Conservation (phyloP, 2,113 vertebrate genomes). For the Sciurus niger region DNA sequence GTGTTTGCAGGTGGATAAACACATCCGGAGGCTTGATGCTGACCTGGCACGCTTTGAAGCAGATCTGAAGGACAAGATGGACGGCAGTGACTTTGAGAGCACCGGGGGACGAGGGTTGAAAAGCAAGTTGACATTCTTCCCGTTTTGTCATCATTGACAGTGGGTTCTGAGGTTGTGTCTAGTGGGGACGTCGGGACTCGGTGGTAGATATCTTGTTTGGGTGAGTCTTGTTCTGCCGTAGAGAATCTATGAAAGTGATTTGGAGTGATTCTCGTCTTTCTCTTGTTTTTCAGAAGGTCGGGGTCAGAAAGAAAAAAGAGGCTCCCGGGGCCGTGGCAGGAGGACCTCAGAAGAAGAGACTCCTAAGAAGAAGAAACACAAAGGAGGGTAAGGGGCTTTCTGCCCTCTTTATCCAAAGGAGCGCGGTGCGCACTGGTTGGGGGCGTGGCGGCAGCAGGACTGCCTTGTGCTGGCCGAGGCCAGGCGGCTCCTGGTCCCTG, state of each 20-base stretch:
- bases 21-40: slow-evolving; percentile 97
- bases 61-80: slow-evolving; percentile 98
- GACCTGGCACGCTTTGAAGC: slow-evolving; percentile 98
- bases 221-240: neutral
- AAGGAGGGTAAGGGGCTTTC: slow-evolving; percentile 92
- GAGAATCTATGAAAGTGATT: neutral
- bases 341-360: slow-evolving; percentile 96
- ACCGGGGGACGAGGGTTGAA: slow-evolving; percentile 91
- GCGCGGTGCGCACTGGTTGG: accelerated
- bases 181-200: too few species aligned
- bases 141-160: neutral
- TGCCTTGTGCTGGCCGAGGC: neutral
- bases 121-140: slow-evolving; percentile 88
- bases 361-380: slow-evolving; percentile 96
- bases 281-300: slow-evolving; percentile 89
- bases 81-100: slow-evolving; percentile 94
- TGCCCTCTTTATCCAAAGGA: neutral
- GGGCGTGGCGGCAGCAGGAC: too few species aligned
- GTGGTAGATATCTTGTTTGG: neutral
- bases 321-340: slow-evolving; percentile 93
- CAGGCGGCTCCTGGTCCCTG: too few species aligned
- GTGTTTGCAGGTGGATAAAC: slow-evolving; percentile 96
- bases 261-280: neutral
- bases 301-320: slow-evolving; percentile 94
- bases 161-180: too few species aligned